These are phyloP conservation scores for Boulengerochromis microlepis DNA, from an alignment of 2,113 vertebrate species.

Conservation along the genomic window DNA sequence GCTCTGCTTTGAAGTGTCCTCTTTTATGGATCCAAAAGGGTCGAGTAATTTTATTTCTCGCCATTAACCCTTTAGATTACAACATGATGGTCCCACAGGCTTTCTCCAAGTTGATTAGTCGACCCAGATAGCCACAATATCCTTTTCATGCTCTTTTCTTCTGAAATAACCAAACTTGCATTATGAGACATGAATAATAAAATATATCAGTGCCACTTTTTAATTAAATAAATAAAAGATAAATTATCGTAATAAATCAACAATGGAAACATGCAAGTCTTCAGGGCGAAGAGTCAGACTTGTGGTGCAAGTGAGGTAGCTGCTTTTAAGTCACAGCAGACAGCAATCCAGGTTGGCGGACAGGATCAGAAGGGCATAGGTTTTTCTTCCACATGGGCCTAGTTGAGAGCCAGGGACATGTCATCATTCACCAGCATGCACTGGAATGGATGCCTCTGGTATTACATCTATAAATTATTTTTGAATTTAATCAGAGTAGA, in stretches of 20 bases:
- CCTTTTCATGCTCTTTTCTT: neutral
- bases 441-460: neutral
- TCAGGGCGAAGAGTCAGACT: neutral
- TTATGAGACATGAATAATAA: constrained; percentile 10
- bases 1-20: constrained; percentile 43
- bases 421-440: constrained; percentile 12
- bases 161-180: neutral
- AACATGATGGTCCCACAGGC: constrained; percentile 1
- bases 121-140: neutral
- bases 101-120: constrained; percentile 18
- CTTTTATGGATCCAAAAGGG: constrained; percentile 28
- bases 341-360: neutral
- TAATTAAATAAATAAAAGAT: neutral
- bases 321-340: constrained; percentile 1
- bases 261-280: neutral
- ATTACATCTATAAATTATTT: constrained; percentile 33
- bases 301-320: neutral
- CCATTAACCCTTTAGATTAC: constrained; percentile 33
- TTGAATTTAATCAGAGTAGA: constrained; percentile 25
- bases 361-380: constrained; percentile 10
- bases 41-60: constrained; percentile 32
- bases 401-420: constrained; percentile 15
- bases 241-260: neutral
- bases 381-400: constrained; percentile 25
- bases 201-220: constrained; percentile 15